Evolutionary conservation across 2,797 vertebrate genomes (phyloP).

Genomic region (Hippocampus kuda): DNA sequence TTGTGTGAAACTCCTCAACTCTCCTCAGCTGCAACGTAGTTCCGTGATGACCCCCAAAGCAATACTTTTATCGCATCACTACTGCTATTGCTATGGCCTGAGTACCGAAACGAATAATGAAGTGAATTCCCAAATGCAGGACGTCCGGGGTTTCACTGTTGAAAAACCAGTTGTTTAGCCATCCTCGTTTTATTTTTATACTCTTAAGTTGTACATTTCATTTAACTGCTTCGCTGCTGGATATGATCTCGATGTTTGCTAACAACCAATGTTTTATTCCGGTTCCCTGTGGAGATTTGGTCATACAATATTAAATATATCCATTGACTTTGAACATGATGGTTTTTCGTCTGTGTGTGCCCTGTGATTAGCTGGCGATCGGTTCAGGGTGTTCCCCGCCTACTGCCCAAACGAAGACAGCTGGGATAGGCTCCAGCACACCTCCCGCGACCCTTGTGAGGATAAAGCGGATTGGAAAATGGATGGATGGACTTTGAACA

Average conservation of each 20-base stretch:
- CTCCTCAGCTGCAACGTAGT: background rate
- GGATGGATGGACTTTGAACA: slow-evolving; percentile 8
- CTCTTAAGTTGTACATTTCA: slow-evolving; percentile 35
- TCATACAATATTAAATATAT: slow-evolving; percentile 73
- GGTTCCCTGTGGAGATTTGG: slow-evolving; percentile 68
- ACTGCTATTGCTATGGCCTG: background rate
- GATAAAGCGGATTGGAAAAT: too few species aligned
- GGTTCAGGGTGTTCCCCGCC: too few species aligned
- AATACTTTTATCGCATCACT: background rate
- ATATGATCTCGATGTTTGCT: slow-evolving; percentile 69
- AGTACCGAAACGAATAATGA: background rate
- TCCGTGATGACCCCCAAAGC: background rate
- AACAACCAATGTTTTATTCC: slow-evolving; percentile 61
- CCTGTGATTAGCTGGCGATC: too few species aligned
- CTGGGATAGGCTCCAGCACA: too few species aligned
- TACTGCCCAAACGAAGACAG: too few species aligned
- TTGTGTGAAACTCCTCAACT: background rate
- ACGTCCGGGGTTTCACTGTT: background rate
- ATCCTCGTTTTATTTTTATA: slow-evolving; percentile 35
- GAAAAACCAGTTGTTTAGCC: background rate
- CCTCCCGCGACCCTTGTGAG: too few species aligned
- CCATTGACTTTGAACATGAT: slow-evolving; percentile 43
- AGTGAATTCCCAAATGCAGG: background rate
- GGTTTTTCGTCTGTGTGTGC: too few species aligned
- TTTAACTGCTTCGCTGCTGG: slow-evolving; percentile 57